A percentile compares a stretch with the other conserved stretches of the same genome.
These are phyloP conservation scores for Danio tinwini DNA, from an alignment of 2,797 vertebrate species.

Conservation along the genomic window DNA sequence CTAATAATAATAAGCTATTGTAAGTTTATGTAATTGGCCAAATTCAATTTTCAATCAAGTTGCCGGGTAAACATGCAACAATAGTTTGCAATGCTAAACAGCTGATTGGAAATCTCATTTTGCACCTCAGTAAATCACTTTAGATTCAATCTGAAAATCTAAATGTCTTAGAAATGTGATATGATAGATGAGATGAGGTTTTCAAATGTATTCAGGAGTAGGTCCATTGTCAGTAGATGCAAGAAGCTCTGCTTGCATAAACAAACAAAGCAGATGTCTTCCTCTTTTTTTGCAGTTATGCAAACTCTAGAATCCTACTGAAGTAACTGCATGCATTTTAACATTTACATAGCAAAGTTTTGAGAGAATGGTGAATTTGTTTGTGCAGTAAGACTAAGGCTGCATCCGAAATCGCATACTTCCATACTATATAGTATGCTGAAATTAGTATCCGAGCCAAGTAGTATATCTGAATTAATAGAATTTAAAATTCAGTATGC, in stretches of 20 bases:
- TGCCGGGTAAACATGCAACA: constrained; percentile 33
- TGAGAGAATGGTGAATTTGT: background rate
- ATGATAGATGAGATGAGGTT: constrained; percentile 26
- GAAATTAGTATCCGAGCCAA: no score
- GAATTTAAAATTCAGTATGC: no score
- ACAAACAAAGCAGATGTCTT: no score
- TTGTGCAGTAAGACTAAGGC: no score
- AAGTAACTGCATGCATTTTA: background rate
- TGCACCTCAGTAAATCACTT: constrained; percentile 50
- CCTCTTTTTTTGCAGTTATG: no score
- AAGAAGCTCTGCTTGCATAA: no score
- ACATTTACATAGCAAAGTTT: background rate
- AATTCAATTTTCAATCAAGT: constrained; percentile 43
- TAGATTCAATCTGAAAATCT: constrained; percentile 39
- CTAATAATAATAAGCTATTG: constrained; percentile 8
- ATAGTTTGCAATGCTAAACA: constrained; percentile 32
- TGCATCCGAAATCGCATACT: no score
- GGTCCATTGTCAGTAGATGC: background rate
- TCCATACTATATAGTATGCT: no score
- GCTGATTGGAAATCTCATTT: constrained; percentile 55
- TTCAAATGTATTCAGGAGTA: constrained; percentile 16
- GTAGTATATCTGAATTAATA: no score
- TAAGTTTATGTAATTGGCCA: constrained; percentile 12
- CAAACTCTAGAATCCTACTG: background rate
- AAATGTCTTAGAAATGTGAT: constrained; percentile 27